Base-by-base conservation (phyloP, 2,888 invertebrate genomes). In the Steinernema scapterisci region DNA sequence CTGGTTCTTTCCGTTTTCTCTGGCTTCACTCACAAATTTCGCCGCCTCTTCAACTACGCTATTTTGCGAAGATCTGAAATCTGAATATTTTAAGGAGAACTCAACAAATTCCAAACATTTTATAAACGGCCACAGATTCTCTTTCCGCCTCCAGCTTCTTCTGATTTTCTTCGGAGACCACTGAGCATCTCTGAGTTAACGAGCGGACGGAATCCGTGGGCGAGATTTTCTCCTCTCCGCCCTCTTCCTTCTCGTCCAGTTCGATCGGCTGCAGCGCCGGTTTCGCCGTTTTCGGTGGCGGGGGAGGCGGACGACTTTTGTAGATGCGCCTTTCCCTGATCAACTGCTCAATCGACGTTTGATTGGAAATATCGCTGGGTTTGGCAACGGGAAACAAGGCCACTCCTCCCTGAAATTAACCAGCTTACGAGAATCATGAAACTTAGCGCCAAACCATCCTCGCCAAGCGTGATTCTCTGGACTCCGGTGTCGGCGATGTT, bases 161-260 rank as follows among this genome's bases (percentile, higher is more conserved):
- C 3, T 21, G 52, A 19, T 6, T 23, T 9, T 52, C 52, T 31
- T 63, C 63, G 7, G 63, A 27, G 31, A 63, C 38, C 27, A 63
- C 31, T 16, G 63, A 31, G 3, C 31, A 16, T 11, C 31, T 27
- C 63, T 63, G 16, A 2, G 63, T 38, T n/a, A 63, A 27, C 16
- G 63, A 63, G 38, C 63, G 31, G 19, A 63, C 63, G 31, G 31
- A 48, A 48, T 48, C 48, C 48, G 48, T 48, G 23, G 54, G 54
- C 13, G 21, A 16, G 48, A n/a, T 1, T n/a, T 31, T 19, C 63
- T 27, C 16, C 13, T 31, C 38, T n/a, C 25, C 31, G 23, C 11
- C 52, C 23, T 21, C 52, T 63, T 63, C 63, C 2, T 63, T 13
- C 7, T 63, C 63, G 25, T 63, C 63, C 3, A 63, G 31, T 6